Evolutionary conservation across 2,113 vertebrate genomes (phyloP), one percentile per base, ranked within the genome.

Genomic region (Malurus melanocephalus): DNA sequence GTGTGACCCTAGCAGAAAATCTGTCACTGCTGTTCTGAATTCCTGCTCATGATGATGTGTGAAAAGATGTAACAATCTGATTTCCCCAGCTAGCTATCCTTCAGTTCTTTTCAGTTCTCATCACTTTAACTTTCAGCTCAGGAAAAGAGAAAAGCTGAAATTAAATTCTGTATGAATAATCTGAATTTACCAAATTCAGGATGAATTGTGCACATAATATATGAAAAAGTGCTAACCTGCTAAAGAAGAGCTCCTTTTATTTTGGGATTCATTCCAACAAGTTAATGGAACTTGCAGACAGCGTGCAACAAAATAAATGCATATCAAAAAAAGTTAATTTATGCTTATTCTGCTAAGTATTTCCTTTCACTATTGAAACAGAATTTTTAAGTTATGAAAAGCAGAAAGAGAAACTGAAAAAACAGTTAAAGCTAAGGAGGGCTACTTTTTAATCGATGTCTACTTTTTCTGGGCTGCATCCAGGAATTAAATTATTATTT

Each of bases 341-440:
- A 40, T 73, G 6, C 51, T 87, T 85, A 45, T 56, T 20, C 9
- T 87, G 22, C 22, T 76, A 65, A 65, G 11, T 43, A 40, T 85
- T 83, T 89, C 27, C 33, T 91, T 85, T 91, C 48, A 55, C 6
- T 64, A 12, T 49, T 75, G 60, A 87, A 69, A 80, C 3, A 1
- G 12, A 85, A 43, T 43, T 89, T 80, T 11, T 66, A 38, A 49
- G 53, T 86, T 88, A 74, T 12, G 11, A 78, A 67, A 92, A 89
- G 22, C 56, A 85, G 48, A 87, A 66, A 43, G 21, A 35, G 32
- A 89, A 90, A 88, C 45, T 56, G 83, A 83, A 87, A 93, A 94
- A 87, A 24, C 14, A 82, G 45, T 78, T 81, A 71, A 69, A 33
- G 26, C 7, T 83, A 17, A 59, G 33, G n/a, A 71, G 3, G 4